phyloP scores from a whole-genome alignment of 1,140 invertebrate genomes.

The Myzus persicae region DNA sequence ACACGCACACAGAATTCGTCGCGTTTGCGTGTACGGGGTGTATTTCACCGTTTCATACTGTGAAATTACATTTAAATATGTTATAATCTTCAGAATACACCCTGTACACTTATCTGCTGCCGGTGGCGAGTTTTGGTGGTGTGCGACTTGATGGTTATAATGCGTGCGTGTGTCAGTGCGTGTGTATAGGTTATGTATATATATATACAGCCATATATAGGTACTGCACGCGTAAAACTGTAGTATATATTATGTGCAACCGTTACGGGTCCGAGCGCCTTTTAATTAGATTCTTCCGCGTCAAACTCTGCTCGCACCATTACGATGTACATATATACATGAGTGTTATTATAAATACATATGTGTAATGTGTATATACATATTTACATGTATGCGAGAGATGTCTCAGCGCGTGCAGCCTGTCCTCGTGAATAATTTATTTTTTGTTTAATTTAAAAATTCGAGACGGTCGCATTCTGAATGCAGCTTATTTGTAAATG shows the following conservation, averaged over 20 bases:
- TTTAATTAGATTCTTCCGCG: slow-evolving; percentile 45
- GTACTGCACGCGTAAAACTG: neutral
- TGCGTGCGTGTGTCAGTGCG: too few species aligned
- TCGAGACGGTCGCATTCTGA: neutral
- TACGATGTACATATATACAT: neutral
- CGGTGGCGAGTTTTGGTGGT: neutral
- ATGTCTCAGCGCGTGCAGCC: neutral
- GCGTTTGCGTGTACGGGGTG: neutral
- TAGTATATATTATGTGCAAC: neutral
- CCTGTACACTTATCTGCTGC: neutral
- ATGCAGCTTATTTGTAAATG: neutral
- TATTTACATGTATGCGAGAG: neutral
- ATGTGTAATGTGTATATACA: too few species aligned
- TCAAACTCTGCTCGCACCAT: neutral
- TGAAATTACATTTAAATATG: neutral
- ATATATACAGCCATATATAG: neutral
- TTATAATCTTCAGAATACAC: neutral
- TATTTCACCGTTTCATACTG: neutral
- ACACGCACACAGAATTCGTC: neutral
- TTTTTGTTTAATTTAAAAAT: neutral
- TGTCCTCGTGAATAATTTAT: neutral
- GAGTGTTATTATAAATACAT: neutral
- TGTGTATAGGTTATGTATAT: neutral
- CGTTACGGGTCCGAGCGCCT: neutral
- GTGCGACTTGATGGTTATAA: neutral